These are phyloP conservation scores for Pseudotriccus pelzelni DNA, from an alignment of 2,797 vertebrate genomes.

Conservation along the genomic window DNA sequence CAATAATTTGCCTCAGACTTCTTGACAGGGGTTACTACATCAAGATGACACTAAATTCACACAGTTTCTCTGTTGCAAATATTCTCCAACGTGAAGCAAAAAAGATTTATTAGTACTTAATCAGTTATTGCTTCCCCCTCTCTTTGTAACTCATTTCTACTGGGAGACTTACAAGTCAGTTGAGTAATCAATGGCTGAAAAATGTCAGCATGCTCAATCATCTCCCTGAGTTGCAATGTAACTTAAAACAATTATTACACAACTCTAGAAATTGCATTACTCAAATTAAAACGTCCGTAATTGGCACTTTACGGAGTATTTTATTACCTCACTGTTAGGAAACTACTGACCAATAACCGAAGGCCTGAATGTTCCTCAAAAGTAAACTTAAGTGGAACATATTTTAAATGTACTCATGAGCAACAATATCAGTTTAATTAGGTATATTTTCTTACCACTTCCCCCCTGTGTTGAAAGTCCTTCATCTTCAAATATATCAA, in stretches of 20 bases:
- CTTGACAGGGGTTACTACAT: background rate
- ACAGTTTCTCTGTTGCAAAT: background rate
- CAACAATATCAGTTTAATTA: background rate
- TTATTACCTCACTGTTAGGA: background rate
- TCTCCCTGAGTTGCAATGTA: constrained; percentile 7
- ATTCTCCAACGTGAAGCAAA: background rate
- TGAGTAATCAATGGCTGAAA: constrained; percentile 33
- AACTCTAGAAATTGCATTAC: constrained; percentile 14
- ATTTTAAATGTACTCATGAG: background rate
- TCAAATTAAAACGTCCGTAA: constrained; percentile 13
- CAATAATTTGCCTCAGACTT: background rate
- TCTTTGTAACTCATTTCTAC: background rate
- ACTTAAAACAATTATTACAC: constrained; percentile 39
- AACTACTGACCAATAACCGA: background rate
- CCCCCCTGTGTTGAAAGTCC: constrained; percentile 88
- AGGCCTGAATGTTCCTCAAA: background rate
- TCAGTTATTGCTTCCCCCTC: background rate
- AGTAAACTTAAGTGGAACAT: background rate
- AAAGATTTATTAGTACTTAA: background rate
- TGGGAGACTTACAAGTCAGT: background rate
- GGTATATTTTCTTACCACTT: constrained; percentile 67
- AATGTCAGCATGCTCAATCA: constrained; percentile 48
- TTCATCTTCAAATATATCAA: constrained; percentile 99
- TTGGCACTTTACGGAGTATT: background rate
- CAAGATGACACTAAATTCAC: background rate